These are phyloP conservation scores for Macrophya alboannulata DNA, from an alignment of 2,888 invertebrate species.

Conservation along the genomic window DNA sequence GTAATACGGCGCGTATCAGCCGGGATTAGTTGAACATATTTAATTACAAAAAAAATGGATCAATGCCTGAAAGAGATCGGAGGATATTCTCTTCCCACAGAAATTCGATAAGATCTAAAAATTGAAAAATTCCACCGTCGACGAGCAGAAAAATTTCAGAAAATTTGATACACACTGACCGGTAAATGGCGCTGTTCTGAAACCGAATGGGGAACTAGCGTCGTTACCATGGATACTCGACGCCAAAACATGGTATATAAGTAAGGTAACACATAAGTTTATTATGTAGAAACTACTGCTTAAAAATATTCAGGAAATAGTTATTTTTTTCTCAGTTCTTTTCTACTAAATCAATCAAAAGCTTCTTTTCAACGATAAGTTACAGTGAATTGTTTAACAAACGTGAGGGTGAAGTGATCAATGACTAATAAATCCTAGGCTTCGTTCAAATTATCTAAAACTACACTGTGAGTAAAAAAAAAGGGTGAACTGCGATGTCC, in stretches of 20 bases:
- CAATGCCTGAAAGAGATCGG: not conserved
- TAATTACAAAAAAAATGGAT: not conserved
- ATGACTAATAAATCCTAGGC: not conserved
- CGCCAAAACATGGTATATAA: not conserved
- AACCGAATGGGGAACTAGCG: not conserved
- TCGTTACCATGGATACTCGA: constrained; percentile 34
- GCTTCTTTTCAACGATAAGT: not conserved
- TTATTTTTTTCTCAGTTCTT: not conserved
- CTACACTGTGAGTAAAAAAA: not conserved
- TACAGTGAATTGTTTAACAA: not conserved
- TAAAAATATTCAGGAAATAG: not conserved
- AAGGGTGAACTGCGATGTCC: constrained; percentile 15
- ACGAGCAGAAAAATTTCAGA: not conserved
- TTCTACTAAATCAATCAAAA: not conserved
- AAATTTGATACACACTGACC: not conserved
- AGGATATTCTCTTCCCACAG: not conserved
- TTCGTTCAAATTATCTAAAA: not conserved
- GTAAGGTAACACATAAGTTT: not conserved
- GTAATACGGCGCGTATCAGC: not conserved
- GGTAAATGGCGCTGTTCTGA: constrained; percentile 4
- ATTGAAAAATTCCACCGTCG: not conserved
- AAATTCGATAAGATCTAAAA: not conserved
- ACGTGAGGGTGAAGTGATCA: not conserved
- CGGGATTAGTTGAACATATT: not conserved
- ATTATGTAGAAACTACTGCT: not conserved